Conservation (phyloP, 2,797 vertebrate species). For the Cynopterus sphinx region DNA sequence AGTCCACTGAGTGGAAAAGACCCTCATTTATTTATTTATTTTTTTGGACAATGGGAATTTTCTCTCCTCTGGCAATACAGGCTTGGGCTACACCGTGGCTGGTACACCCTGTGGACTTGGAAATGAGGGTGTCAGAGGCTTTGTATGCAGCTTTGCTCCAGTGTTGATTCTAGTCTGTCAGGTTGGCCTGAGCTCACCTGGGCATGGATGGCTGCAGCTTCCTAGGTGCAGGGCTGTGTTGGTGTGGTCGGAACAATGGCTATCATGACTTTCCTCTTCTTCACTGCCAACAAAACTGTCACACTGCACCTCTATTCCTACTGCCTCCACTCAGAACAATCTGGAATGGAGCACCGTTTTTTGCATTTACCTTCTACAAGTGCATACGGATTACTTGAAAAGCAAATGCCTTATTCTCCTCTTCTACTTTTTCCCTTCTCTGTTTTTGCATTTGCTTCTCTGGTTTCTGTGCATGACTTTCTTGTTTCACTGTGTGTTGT, state of each 20-base stretch:
- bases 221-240: not conserved
- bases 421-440: not conserved
- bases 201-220: not conserved
- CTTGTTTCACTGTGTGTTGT: not conserved
- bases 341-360: not conserved
- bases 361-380: not conserved
- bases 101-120: not conserved
- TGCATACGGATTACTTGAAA: not conserved
- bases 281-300: not conserved
- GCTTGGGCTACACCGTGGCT: too few relatives aligned
- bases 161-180: not conserved
- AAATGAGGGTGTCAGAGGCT: not conserved
- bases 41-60: not conserved
- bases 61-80: not conserved
- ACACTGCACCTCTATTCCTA: not conserved
- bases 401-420: not conserved
- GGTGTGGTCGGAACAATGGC: not conserved
- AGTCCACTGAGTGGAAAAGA: not conserved
- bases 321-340: not conserved
- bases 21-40: not conserved
- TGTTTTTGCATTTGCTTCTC: not conserved
- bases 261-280: not conserved
- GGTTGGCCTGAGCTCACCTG: not conserved
- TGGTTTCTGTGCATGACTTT: not conserved
- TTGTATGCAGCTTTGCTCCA: not conserved